Base-by-base conservation (phyloP, 2,113 vertebrate genomes). In the Verasper variegatus region DNA sequence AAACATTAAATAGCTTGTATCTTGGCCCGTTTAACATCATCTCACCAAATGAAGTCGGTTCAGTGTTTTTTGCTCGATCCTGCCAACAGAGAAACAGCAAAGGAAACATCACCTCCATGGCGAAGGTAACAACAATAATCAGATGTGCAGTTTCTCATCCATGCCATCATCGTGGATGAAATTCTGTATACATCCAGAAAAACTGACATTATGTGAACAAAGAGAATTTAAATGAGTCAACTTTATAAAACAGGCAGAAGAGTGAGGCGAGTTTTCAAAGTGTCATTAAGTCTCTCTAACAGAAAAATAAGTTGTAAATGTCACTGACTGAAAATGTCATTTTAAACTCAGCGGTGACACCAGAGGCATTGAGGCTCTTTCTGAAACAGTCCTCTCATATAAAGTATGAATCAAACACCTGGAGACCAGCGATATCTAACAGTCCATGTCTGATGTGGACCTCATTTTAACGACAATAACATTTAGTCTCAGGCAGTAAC, bases 401-500 rank as follows among this genome's bases (percentile, higher is more conserved):
- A 51, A 68, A 77, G 31, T 57, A 8, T 24, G 31, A 70, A 18
- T n/a, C 56, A 56, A 42, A 52, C 31, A 60, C 31, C 20, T 15
- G 20, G 26, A 52, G 49, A 52, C n/a, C 55, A 18, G 45, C 17
- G 45, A 17, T 27, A 60, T 57, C 27, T 3, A 21, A 21, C 5
- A 31, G 31, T 65, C 27, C 62, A 68, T 61, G 56, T 83, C 45
- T 80, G 68, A 74, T 74, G 26, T 26, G 59, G 68, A 66, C 23
- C 62, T 70, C 26, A 49, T 54, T 57, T 65, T 45, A 57, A 55
- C 23, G 14, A 55, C 52, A 24, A 24, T 54, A 63, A n/a, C 21
- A 3, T 67, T 76, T 76, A 27, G 61, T 84, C 31, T 81, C 51
- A 27, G 76, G 73, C 75, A 76, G 31, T 20, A 71, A 37, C 18